Evolutionary conservation across 2,888 invertebrate genomes (phyloP).

Genomic region (Drosophila nr. perissopoda): DNA sequence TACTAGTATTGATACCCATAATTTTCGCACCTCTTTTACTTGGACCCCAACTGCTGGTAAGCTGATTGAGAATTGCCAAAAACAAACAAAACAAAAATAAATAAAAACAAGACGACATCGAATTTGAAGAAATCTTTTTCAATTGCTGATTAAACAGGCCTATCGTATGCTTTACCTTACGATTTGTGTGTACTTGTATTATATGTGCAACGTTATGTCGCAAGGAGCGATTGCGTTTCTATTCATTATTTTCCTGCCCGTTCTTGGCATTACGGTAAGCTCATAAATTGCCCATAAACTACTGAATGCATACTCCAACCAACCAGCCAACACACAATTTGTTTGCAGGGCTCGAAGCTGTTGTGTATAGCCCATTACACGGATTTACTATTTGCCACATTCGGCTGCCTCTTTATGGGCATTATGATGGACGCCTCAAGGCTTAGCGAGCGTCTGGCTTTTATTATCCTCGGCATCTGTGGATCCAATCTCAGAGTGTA

Average conservation of each 20-base stretch:
- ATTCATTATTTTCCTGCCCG: constrained; percentile 45
- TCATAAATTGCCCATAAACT: neutral
- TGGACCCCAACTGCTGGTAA: constrained; percentile 32
- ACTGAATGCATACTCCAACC: neutral
- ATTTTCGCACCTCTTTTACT: constrained; percentile 42
- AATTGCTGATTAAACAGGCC: constrained; percentile 25
- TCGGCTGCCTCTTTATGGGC: constrained; percentile 40
- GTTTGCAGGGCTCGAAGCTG: constrained; percentile 19
- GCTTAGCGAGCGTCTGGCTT: constrained; percentile 46
- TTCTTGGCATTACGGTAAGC: constrained; percentile 46
- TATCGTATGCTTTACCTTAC: constrained; percentile 49
- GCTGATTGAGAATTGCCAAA: neutral
- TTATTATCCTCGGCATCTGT: constrained; percentile 1
- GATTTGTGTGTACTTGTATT: constrained; percentile 39
- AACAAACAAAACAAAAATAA: neutral
- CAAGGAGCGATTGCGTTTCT: constrained; percentile 55
- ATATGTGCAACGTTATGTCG: constrained; percentile 58
- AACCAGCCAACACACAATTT: neutral
- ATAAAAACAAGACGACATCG: too few relatives aligned
- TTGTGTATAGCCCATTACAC: constrained; percentile 42
- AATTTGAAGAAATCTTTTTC: too few relatives aligned
- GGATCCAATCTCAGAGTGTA: constrained; percentile 50
- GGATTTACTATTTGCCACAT: constrained; percentile 45
- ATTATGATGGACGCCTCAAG: constrained; percentile 57
- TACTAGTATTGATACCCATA: constrained; percentile 52